Percentiles rank a stretch among this genome's conserved stretches.
Conservation (phyloP, 92 coral and sea anemone genomes). For the Phenganax stokvisi region DNA sequence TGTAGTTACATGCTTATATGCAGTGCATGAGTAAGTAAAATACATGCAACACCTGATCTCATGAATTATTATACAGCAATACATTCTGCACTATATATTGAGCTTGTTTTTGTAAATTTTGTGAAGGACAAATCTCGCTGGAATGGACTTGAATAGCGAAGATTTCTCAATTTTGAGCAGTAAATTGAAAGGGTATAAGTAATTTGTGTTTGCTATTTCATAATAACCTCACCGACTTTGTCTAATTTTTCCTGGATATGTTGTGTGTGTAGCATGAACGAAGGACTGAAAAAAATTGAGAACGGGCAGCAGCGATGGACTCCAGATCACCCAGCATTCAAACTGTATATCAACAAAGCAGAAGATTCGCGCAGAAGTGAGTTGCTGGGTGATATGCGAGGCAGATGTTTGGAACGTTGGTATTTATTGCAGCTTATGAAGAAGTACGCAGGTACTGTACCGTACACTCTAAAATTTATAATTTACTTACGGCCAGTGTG, state of each 20-base stretch:
- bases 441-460: slow-evolving; percentile 48
- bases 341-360: slow-evolving; percentile 35
- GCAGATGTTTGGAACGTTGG: slow-evolving; percentile 53
- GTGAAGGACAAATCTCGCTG: background rate
- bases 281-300: slow-evolving; percentile 45
- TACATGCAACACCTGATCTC: background rate
- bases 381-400: slow-evolving; percentile 45
- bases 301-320: slow-evolving; percentile 47
- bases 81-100: too few species aligned
- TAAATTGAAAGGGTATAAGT: slow-evolving; percentile 2
- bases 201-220: background rate
- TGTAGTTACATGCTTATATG: background rate
- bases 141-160: background rate
- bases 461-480: background rate
- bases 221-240: background rate
- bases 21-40: background rate
- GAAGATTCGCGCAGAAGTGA: slow-evolving; percentile 42
- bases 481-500: background rate
- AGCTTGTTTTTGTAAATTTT: background rate
- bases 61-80: too few species aligned
- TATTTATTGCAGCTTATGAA: slow-evolving; percentile 52
- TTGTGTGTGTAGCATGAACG: slow-evolving; percentile 35
- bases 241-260: background rate
- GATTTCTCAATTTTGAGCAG: slow-evolving; percentile 6
- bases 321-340: slow-evolving; percentile 43